A percentile compares a stretch with the other conserved stretches of the same genome.
These are phyloP conservation scores for Ectobius pallidus DNA, from an alignment of 2,888 invertebrate genomes.

Conservation along the genomic window DNA sequence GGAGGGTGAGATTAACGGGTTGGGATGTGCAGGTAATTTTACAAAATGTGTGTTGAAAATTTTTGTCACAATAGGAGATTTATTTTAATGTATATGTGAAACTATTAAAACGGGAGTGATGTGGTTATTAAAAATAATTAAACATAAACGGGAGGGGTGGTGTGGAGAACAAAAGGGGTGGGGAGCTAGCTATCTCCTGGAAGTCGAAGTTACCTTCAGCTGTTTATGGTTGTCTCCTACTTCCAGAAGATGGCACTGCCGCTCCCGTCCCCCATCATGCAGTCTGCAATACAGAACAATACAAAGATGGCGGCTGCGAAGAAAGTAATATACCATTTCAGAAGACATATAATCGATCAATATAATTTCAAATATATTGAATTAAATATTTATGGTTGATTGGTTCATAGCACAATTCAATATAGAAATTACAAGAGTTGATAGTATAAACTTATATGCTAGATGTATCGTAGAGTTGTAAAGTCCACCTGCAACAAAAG, in stretches of 20 bases:
- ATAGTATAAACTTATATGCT: no score
- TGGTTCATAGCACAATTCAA: no score
- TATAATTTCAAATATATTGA: background rate
- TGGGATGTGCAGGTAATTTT: background rate
- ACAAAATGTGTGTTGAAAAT: background rate
- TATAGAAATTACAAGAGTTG: no score
- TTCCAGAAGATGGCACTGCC: constrained; percentile 66
- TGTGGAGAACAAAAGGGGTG: constrained; percentile 42
- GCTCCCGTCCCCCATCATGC: constrained; percentile 60
- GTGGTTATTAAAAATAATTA: constrained; percentile 7
- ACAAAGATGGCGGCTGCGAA: constrained; percentile 53
- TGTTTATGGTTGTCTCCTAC: constrained; percentile 61
- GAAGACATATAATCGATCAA: background rate
- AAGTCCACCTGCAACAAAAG: no score
- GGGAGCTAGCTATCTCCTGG: constrained; percentile 64
- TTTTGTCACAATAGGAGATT: background rate
- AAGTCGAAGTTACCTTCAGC: constrained; percentile 63
- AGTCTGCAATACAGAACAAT: constrained; percentile 67
- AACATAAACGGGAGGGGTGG: background rate
- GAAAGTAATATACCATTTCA: constrained; percentile 16
- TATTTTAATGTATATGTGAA: background rate
- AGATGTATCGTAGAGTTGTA: no score
- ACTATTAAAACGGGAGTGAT: background rate
- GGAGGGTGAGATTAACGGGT: background rate
- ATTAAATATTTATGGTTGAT: background rate